phyloP scores from a whole-genome alignment of 37 sponge, comb jelly and placozoan genomes.

The Mnemiopsis leidyi region DNA sequence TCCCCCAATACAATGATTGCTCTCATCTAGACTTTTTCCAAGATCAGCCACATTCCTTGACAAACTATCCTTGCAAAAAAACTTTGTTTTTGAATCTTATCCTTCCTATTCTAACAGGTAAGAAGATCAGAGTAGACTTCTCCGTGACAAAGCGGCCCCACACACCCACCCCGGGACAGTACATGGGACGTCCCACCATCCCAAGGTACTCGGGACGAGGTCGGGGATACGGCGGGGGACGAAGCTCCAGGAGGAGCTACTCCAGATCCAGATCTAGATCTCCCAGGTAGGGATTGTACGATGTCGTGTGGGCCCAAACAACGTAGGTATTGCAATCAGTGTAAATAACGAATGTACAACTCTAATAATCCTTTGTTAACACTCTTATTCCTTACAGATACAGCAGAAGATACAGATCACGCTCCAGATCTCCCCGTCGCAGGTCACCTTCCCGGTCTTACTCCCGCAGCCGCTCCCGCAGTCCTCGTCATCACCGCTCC shows the following conservation, averaged over 20 bases:
- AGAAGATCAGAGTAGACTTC: conserved; percentile 89
- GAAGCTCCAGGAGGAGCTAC: conserved; percentile 38
- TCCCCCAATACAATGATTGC: no score
- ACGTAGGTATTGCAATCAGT: neutral
- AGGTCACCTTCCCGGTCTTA: conserved; percentile 24
- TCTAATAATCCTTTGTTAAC: neutral
- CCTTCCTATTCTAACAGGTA: conserved; percentile 6
- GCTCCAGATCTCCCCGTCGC: conserved; percentile 34
- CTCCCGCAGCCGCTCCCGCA: conserved; percentile 36
- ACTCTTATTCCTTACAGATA: neutral
- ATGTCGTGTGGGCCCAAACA: no score
- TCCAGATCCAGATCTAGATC: conserved; percentile 40
- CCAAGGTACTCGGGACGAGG: conserved; percentile 23
- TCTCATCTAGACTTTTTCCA: neutral
- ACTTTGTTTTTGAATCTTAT: neutral
- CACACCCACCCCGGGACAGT: conserved; percentile 95
- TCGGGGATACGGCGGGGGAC: neutral
- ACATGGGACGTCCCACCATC: conserved; percentile 90
- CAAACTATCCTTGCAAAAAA: no score
- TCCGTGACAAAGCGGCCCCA: conserved; percentile 97
- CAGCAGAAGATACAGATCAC: conserved; percentile 47
- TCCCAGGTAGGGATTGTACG: conserved; percentile 1
- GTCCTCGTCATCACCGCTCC: neutral
- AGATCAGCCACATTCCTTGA: neutral
- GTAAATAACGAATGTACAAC: neutral